Evolutionary conservation across 2,113 vertebrate genomes (phyloP).

Genomic region (Petromus typicus): DNA sequence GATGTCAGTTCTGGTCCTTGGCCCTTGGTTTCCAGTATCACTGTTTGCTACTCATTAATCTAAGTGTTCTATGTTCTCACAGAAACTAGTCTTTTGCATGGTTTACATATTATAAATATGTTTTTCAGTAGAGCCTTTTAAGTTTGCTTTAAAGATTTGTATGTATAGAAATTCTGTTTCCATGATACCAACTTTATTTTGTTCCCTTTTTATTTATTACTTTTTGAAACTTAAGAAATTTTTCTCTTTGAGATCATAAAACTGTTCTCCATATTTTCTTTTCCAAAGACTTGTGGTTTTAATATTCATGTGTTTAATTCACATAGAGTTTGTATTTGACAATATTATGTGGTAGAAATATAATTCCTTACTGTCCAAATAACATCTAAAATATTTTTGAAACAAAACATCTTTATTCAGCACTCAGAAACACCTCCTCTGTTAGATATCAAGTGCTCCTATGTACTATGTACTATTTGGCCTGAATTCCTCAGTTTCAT

Average conservation of each 20-base stretch:
- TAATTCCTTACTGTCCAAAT: background rate
- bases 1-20: rapidly evolving
- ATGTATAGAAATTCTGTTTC: background rate
- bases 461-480: rapidly evolving
- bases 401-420: background rate
- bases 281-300: background rate
- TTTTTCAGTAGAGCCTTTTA: background rate
- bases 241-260: background rate
- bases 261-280: background rate
- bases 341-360: background rate
- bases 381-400: background rate
- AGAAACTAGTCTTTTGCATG: background rate
- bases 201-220: background rate
- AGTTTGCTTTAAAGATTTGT: background rate
- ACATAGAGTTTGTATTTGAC: background rate
- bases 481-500: background rate
- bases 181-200: background rate
- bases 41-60: background rate
- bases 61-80: background rate
- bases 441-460: rapidly evolving
- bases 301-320: background rate
- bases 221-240: background rate
- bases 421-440: no score
- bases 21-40: background rate
- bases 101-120: background rate